Evolutionary conservation across 2,113 vertebrate species (phyloP), one percentile per base, ranked within the genome.

Genomic region (Barnardius zonarius): DNA sequence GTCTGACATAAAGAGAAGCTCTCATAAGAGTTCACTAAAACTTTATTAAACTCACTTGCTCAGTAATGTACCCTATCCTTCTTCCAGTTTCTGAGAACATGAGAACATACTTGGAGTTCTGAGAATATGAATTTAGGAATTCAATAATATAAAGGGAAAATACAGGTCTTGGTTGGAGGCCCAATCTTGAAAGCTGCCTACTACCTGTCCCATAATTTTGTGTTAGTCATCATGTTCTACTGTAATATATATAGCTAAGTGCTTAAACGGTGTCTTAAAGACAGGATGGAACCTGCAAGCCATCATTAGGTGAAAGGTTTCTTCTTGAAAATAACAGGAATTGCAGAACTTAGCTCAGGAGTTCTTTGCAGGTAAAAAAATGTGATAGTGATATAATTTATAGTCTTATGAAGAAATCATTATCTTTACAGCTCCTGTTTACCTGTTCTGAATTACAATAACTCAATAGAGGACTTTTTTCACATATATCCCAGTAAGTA

Each of bases 11-110:
- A 89, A 85, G 37, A 69, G 23, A 90, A 66, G 33, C 2, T 88
- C 62, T 90, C 27, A 10, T n/a, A 83, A 88, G 20, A 88, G 37
- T 74, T 93, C 13, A 90, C 93, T 96, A 90, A 49, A 96, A 75
- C 55, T 43, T 20, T 17, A 16, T 54, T 61, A 88, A 82, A 68
- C 12, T 55, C 55, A 46, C 39, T 88, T 90, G 23, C 5, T 90
- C 5, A 0, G 64, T 68, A 76, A 75, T 52, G 24, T 67, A 39
- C 44, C 35, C 35, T 75, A 52, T 6, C 11, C 11, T 78, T 87
- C 78, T 69, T 30, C 24, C 57, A 37, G 1, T 87, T 87, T 92
- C 92, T 84, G 66, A 78, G 49, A 94, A 81, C 4, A 41, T 46
- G 35, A 77, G 63, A 93, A 72, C 16, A 20, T 68, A 72, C 84